Evolutionary conservation across 2,888 invertebrate genomes (phyloP), one percentile per base, ranked within the genome.

Genomic region (Pristionchus maxplancki): DNA sequence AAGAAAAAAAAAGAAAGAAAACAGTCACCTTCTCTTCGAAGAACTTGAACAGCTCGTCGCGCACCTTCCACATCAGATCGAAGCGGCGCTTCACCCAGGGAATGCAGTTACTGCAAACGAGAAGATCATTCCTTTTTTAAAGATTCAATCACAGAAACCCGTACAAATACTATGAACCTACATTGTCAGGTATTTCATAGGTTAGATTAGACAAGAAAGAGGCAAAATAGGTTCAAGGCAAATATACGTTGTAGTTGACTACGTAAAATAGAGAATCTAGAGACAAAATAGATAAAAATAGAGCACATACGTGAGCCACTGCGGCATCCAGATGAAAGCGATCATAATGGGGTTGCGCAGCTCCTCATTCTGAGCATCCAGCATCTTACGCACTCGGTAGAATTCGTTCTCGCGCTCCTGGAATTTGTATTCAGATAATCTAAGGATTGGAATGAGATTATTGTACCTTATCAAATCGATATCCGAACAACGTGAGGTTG

Each of bases 401-500:
- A 78, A 88, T 17, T 88, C 88, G 40, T 81, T 11, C 24, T 37
- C 86, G 31, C 24, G 24, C 1, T 71, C 34, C 86, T 87, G 20
- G n/a, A n/a, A n/a, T n/a, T n/a, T n/a, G n/a, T n/a, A n/a, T n/a
- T n/a, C n/a, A n/a, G 62, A 44, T 9, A 11, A 44, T 44, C 44
- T 9, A 44, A 44, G 44, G 11, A 9, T 11, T 9, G 11, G 11
- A 11, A 44, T 44, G 44, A 44, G n/a, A n/a, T n/a, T 44, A 44
- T 74, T 37, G 17, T 17, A 91, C 91, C 87, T 91, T 90, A 86
- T 91, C 91, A 82, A 90, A 91, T 67, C 91, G 88, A 81, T 91
- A 91, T 44, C 91, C 91, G 64, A 91, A 91, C 28, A 91, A 64
- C n/a, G 90, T 17, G n/a, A 82, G 84, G 86, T 91, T 91, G 89